phyloP scores from a whole-genome alignment of 2,113 vertebrate genomes.

The Speoplatyrhinus poulsoni region DNA sequence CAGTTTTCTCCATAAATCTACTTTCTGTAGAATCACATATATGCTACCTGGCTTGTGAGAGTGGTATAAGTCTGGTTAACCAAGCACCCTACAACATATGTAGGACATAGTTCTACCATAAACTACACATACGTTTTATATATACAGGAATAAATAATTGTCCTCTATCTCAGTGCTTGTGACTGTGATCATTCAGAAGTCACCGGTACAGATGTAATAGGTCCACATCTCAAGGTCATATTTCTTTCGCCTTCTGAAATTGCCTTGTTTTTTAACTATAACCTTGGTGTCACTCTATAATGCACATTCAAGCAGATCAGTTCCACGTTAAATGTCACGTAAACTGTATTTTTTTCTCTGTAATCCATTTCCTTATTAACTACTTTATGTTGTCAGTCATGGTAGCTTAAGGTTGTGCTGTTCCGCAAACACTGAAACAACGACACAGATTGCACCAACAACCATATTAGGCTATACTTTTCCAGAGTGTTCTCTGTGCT shows the following conservation, averaged over 20 bases:
- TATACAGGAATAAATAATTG: slow-evolving; percentile 68
- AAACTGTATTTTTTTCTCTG: background rate
- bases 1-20: too few species aligned
- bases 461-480: too few species aligned
- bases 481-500: too few species aligned
- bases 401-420: too few species aligned
- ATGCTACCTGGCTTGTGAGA: background rate
- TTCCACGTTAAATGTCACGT: background rate
- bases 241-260: background rate
- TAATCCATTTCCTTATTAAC: background rate
- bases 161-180: slow-evolving; percentile 33
- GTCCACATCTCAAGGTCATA: too few species aligned
- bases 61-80: slow-evolving; percentile 1
- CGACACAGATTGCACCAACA: too few species aligned
- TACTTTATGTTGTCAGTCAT: background rate
- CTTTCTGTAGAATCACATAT: background rate
- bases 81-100: slow-evolving; percentile 23
- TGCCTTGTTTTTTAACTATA: background rate
- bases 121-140: slow-evolving; percentile 39
- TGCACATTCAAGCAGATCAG: background rate
- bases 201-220: background rate
- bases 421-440: too few species aligned
- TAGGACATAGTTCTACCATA: slow-evolving; percentile 32
- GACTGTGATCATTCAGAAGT: background rate
- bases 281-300: background rate